phyloP scores from a whole-genome alignment of 2,888 invertebrate species.

The Macrophya alboannulata region DNA sequence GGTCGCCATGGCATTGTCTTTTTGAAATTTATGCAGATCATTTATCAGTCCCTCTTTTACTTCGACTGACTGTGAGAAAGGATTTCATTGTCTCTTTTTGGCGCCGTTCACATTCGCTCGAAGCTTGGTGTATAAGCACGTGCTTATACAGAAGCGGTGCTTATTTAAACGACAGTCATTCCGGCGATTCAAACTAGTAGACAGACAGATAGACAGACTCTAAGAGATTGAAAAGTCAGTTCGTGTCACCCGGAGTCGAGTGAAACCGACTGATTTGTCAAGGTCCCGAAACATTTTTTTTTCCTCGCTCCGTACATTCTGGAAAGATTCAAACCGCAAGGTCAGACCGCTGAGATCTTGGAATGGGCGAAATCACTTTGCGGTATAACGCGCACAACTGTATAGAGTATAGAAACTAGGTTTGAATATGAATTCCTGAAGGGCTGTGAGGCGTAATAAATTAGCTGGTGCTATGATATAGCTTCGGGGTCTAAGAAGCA shows the following conservation, averaged over 20 bases:
- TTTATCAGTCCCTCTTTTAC: conserved; percentile 35
- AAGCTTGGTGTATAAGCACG: conserved; percentile 20
- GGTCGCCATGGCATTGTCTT: conserved; percentile 37
- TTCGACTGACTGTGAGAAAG: conserved; percentile 18
- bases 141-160: conserved; percentile 38
- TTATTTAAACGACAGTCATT: conserved; percentile 40
- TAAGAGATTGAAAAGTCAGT: background rate
- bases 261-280: background rate
- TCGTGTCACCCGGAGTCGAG: background rate
- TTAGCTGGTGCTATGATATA: conserved; percentile 18
- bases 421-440: conserved; percentile 36
- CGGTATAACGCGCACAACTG: background rate
- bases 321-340: background rate
- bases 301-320: background rate
- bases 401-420: background rate
- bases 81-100: conserved; percentile 34
- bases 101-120: background rate
- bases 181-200: background rate
- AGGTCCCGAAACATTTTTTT: background rate
- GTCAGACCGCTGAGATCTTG: background rate
- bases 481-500: conserved; percentile 30
- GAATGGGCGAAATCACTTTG: background rate
- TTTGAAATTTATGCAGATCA: conserved; percentile 41
- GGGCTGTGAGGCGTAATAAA: conserved; percentile 41
- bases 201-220: background rate